Conservation (phyloP, 2,888 invertebrate genomes). For the Eustalomyia histrio region DNA sequence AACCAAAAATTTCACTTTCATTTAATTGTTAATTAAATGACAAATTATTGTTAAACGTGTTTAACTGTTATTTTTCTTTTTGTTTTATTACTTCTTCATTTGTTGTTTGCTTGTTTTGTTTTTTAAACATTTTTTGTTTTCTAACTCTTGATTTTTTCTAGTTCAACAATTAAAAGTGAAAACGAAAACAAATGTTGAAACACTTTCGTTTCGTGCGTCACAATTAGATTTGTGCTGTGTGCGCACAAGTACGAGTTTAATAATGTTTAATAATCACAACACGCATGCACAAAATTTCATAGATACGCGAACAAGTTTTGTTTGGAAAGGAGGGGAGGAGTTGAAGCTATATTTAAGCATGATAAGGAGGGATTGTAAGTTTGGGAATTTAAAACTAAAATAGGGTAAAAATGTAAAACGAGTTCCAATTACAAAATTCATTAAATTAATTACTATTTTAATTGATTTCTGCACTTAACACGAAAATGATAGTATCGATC, state of each 20-base stretch:
- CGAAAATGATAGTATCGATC: no score
- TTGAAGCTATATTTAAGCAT: no score
- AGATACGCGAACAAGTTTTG: neutral
- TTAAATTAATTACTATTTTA: no score
- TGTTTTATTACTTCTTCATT: constrained; percentile 32
- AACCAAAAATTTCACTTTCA: constrained; percentile 41
- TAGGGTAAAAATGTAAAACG: no score
- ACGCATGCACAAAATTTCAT: constrained; percentile 38
- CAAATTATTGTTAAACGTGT: constrained; percentile 47
- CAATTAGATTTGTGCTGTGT: constrained; percentile 14
- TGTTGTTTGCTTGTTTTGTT: constrained; percentile 11
- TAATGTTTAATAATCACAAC: constrained; percentile 23
- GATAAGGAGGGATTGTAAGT: no score
- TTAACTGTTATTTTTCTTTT: constrained; percentile 11
- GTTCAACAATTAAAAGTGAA: constrained; percentile 63
- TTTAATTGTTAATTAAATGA: constrained; percentile 54
- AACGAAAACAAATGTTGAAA: constrained; percentile 47
- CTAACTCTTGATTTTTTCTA: constrained; percentile 45
- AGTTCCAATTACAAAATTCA: no score
- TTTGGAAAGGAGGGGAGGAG: neutral
- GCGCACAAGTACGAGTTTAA: neutral
- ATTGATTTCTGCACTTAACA: no score
- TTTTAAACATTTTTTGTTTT: constrained; percentile 13
- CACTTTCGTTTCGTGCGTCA: constrained; percentile 51
- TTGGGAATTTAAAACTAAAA: no score